Base-by-base conservation (phyloP, 2,888 invertebrate genomes). In the Scaptomyza reducta region DNA sequence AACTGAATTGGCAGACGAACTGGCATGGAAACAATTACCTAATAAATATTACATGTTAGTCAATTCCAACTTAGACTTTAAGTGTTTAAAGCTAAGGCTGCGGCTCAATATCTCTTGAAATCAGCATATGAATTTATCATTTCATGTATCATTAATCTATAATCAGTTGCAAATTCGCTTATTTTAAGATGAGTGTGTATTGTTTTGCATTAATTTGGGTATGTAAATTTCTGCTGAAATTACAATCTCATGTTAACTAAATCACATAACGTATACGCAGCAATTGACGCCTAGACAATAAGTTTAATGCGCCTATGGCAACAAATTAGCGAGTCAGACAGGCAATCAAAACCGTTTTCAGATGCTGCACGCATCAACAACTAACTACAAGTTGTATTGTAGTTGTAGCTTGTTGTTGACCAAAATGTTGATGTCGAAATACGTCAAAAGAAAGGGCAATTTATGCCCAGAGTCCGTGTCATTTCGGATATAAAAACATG, bases 11-110 rank as follows among this genome's bases (percentile, higher is more conserved):
- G 59, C 82, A 68, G 66, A 74, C 62, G 46, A 59, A 70, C 56
- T 76, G 75, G 60, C 57, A 67, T 75, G 76, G 68, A 67, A 79
- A 85, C 79, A 79, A 81, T 82, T 74, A 81, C 60, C 76, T 53
- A 69, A 75, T 70, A 75, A 78, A 70, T 68, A 51, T 57, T 18
- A 3, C 33, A 57, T 58, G 60, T 31, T 42, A 53, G 35, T 44
- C 45, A 14, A 4, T 33, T 61, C 58, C 2, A 41, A 41, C 41
- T 41, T 10, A 13, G 33, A 18, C 47, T 61, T 70, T 42, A 35
- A 44, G 10, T 31, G 13, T 9, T 10, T n/a, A 10, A 50, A 58
- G 29, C 5, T 2, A 4, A 6, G 1, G 6, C 27, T 27, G 5
- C 27, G 6, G 1, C 27, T 27, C 6, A 11, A 11, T 13, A 13